Evolutionary conservation across 1,140 invertebrate genomes (phyloP).

Genomic region (Pseudomyrmex cubaensis): DNA sequence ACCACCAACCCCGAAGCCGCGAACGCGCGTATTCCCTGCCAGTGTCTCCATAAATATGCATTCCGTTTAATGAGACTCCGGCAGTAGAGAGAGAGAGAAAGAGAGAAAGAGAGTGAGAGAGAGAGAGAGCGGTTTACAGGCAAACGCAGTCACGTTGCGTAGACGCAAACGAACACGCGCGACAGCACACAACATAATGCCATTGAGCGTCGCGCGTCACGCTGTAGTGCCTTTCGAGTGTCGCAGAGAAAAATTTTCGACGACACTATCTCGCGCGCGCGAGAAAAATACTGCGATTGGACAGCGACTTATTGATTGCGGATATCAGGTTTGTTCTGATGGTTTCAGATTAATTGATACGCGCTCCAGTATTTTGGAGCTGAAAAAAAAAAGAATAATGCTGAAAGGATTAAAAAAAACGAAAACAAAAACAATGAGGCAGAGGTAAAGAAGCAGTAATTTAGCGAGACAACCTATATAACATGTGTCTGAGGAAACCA

Average conservation of each 20-base stretch:
- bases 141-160: constrained; percentile 63
- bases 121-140: constrained; percentile 53
- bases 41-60: constrained; percentile 73
- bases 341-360: not conserved
- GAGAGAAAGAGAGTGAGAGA: not conserved
- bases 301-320: not conserved
- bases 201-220: constrained; percentile 63
- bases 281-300: not conserved
- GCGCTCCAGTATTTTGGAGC: not conserved
- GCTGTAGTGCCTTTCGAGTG: constrained; percentile 52
- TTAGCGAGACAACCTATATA: not conserved
- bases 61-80: constrained; percentile 73
- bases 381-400: not conserved
- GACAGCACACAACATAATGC: constrained; percentile 52
- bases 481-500: constrained; percentile 6
- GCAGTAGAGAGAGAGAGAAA: constrained; percentile 38
- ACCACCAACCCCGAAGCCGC: constrained; percentile 35
- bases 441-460: not conserved
- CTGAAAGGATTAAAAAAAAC: not conserved
- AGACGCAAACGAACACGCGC: constrained; percentile 49
- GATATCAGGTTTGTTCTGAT: not conserved
- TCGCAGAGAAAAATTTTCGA: constrained; percentile 47
- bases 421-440: too few species aligned
- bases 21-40: constrained; percentile 47
- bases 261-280: not conserved